Percentiles rank a stretch among this genome's conserved stretches.
Conservation (phyloP, 2,797 vertebrate species). For the Novumbra hubbsi region DNA sequence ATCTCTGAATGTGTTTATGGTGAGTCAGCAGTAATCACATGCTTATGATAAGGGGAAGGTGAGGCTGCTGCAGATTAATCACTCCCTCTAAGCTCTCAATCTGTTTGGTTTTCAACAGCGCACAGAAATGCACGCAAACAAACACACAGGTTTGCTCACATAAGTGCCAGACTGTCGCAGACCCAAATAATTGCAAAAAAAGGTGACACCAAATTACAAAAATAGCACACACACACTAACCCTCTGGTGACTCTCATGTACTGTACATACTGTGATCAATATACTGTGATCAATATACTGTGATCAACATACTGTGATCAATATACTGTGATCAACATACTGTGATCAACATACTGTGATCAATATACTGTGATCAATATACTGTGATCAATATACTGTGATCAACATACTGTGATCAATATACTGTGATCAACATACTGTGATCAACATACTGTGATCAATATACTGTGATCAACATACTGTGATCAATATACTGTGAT, state of each 20-base stretch:
- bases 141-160: neutral
- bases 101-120: constrained; percentile 38
- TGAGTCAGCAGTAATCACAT: constrained; percentile 65
- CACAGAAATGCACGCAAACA: constrained; percentile 10
- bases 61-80: constrained; percentile 64
- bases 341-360: no score
- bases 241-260: neutral
- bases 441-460: no score
- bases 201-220: neutral
- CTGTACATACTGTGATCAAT: no score
- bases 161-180: neutral
- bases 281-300: no score
- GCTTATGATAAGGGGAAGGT: constrained; percentile 57
- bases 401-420: no score
- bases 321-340: no score
- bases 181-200: neutral
- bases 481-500: no score
- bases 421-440: no score
- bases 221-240: constrained; percentile 3
- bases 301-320: no score
- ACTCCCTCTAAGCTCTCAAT: constrained; percentile 50
- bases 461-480: no score
- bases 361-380: no score
- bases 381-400: no score
- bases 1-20: constrained; percentile 53